These are phyloP conservation scores for Agrochola circellaris DNA, from an alignment of 2,888 invertebrate genomes.

Conservation along the genomic window DNA sequence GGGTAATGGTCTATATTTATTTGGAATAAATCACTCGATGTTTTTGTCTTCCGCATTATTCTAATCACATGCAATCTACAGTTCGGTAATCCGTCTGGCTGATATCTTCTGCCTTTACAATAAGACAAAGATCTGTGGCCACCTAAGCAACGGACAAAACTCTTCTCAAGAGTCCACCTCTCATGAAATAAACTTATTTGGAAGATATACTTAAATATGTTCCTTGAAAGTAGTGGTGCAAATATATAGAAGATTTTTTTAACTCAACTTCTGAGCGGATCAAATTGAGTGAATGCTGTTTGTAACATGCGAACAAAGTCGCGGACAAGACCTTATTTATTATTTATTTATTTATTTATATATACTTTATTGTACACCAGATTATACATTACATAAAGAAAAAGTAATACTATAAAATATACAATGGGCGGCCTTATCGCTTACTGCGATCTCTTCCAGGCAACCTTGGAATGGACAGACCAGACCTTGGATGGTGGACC, in stretches of 20 bases:
- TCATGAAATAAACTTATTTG: no score
- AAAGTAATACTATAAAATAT: no score
- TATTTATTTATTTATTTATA: no score
- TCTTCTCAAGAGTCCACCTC: no score
- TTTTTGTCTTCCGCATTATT: conserved; percentile 6
- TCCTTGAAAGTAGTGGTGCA: background rate
- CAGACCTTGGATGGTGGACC: no score
- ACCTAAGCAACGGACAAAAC: background rate
- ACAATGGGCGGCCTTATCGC: no score
- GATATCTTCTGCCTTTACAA: background rate
- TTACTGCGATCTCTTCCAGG: no score
- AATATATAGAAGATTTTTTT: background rate
- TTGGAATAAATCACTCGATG: conserved; percentile 9
- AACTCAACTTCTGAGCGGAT: background rate
- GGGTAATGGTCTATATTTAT: conserved; percentile 6
- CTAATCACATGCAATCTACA: background rate
- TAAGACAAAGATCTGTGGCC: background rate
- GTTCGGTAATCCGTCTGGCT: background rate
- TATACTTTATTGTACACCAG: no score
- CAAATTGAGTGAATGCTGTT: background rate
- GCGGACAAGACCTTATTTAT: no score
- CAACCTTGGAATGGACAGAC: no score
- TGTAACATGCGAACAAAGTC: background rate
- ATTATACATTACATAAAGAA: no score
- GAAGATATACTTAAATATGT: background rate